Percentiles rank a stretch among this genome's conserved stretches.
phyloP scores from a whole-genome alignment of 2,888 invertebrate species.

The Choreutis nemorana region DNA sequence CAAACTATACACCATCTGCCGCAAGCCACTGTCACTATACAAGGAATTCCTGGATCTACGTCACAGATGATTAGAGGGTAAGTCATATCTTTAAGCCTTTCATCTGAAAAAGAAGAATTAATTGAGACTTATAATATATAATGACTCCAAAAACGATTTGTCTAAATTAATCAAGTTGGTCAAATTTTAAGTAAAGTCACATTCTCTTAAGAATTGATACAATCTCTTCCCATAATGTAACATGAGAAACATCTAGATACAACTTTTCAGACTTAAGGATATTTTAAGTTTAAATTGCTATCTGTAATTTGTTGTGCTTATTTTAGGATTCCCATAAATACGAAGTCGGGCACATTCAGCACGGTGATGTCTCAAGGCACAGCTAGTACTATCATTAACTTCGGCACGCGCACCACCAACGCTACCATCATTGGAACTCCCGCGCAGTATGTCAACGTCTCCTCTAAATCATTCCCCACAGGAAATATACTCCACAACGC shows the following conservation, averaged over 20 bases:
- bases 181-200: too few relatives aligned
- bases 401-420: slow-evolving; percentile 46
- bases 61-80: slow-evolving; percentile 52
- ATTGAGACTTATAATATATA: too few relatives aligned
- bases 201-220: too few relatives aligned
- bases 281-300: too few relatives aligned
- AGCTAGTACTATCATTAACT: slow-evolving; percentile 52
- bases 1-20: slow-evolving; percentile 40
- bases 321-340: slow-evolving; percentile 47
- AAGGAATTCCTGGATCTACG: slow-evolving; percentile 42
- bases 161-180: too few relatives aligned
- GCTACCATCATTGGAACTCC: slow-evolving; percentile 47
- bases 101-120: neutral
- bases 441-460: slow-evolving; percentile 52
- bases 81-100: too few relatives aligned
- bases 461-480: slow-evolving; percentile 55
- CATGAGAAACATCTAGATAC: too few relatives aligned
- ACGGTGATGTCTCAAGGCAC: slow-evolving; percentile 61
- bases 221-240: too few relatives aligned
- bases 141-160: too few relatives aligned
- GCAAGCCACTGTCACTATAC: slow-evolving; percentile 49
- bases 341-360: slow-evolving; percentile 50
- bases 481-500: slow-evolving; percentile 61
- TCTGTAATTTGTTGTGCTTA: too few relatives aligned
- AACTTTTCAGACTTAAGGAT: too few relatives aligned